Percentiles rank a stretch among this genome's conserved stretches.
phyloP scores from a whole-genome alignment of 1,140 invertebrate species.

The Daktulosphaira vitifoliae region DNA sequence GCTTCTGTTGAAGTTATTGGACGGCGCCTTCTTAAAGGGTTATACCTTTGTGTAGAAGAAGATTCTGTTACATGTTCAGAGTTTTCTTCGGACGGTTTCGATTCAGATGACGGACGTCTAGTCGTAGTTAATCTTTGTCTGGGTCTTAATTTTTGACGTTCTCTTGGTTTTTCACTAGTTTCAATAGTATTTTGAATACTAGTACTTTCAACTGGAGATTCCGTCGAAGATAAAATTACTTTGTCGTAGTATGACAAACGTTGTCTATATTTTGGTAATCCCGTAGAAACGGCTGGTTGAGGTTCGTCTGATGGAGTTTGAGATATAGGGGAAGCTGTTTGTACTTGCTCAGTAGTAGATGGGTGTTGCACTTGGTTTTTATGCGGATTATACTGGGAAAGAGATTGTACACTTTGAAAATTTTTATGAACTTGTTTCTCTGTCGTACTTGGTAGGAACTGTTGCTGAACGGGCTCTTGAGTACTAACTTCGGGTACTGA shows the following conservation, averaged over 20 bases:
- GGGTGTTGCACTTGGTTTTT: constrained; percentile 20
- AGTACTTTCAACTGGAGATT: constrained; percentile 1
- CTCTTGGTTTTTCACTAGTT: constrained; percentile 17
- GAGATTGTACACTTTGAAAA: constrained; percentile 27
- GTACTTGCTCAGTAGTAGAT: constrained; percentile 5
- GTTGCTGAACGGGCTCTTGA: neutral
- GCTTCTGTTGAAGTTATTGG: constrained; percentile 33
- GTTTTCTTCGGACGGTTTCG: neutral
- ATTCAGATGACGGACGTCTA: neutral
- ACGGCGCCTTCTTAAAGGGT: constrained; percentile 25
- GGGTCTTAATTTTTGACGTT: constrained; percentile 5
- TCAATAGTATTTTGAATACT: constrained; percentile 6
- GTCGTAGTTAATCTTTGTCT: constrained; percentile 30
- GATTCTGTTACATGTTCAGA: constrained; percentile 4
- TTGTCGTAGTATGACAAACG: constrained; percentile 21
- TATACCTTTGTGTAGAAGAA: constrained; percentile 3
- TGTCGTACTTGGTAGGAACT: constrained; percentile 15
- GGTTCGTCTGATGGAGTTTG: constrained; percentile 6
- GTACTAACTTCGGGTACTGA: neutral
- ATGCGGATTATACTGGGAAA: constrained; percentile 29
- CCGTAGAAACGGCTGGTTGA: neutral
- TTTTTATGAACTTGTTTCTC: constrained; percentile 22
- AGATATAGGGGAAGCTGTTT: neutral
- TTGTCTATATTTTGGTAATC: constrained; percentile 6
- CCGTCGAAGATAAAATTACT: neutral